Conservation (phyloP, 2,113 vertebrate species). For the Camelus dromedarius region DNA sequence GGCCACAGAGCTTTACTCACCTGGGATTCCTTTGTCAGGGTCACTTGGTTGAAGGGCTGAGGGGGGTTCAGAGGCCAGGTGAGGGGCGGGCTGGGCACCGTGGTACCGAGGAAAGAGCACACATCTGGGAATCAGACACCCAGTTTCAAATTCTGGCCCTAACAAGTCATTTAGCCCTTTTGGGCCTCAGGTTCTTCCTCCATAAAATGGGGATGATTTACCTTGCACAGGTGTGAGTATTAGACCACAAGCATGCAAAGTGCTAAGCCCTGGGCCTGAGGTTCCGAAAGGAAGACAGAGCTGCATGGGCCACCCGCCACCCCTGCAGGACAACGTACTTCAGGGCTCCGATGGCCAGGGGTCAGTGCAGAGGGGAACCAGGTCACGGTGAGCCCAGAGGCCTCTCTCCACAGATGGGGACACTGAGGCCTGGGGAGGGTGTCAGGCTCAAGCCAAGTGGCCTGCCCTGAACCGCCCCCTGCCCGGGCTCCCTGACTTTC, state of each 20-base stretch:
- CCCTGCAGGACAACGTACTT: accelerated
- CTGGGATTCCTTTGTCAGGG: not conserved
- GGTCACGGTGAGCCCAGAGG: not conserved
- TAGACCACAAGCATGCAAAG: not conserved
- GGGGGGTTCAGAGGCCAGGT: not conserved
- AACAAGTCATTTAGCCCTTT: not conserved
- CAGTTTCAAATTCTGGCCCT: not conserved
- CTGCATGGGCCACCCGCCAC: accelerated
- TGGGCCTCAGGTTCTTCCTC: not conserved
- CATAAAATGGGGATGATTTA: not conserved
- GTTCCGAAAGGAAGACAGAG: not conserved
- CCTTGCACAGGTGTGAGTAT: too few species aligned
- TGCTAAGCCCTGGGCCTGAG: not conserved
- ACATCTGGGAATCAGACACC: too few species aligned
- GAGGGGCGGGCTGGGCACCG: too few species aligned
- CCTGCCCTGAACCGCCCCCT: not conserved
- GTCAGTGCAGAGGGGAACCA: not conserved
- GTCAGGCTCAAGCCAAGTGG: not conserved
- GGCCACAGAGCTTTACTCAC: not conserved
- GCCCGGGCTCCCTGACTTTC: not conserved
- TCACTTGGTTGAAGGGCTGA: not conserved
- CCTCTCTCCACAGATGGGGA: not conserved
- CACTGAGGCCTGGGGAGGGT: not conserved
- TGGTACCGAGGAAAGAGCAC: accelerated
- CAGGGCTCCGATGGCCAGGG: not conserved